Base-by-base conservation (phyloP, 2,888 invertebrate genomes). In the Pilophorus perplexus region DNA sequence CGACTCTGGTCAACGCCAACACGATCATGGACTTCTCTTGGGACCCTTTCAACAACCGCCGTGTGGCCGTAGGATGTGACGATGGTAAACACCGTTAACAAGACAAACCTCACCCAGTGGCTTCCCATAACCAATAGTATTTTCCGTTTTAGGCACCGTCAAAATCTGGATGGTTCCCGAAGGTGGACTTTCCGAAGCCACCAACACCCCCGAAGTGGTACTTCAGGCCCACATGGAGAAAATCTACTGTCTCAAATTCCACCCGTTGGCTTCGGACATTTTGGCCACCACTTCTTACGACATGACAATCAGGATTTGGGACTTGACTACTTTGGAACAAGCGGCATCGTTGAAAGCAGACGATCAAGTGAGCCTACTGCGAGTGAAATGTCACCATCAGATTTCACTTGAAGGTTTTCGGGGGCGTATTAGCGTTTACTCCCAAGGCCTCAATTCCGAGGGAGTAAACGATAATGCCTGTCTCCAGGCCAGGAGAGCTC, bases 21-120 rank as follows among this genome's bases (percentile, higher is more conserved):
- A 88, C 87, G 73, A 86, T 94, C 37, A 89, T 90, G 83, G 97
- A 97, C 79, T 93, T 96, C 79, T 85, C 87, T 66, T 97, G 93
- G 90, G 94, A 96, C 81, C 96, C 96, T 1, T 95, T 95, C 78
- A 83, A 92, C 77, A 82, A 85, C 71, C 81, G 82, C 59, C 81
- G 89, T 59, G 81, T 97, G 68, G 87, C 91, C 42, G 92, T 93
- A 42, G 85, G 85, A 81, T 93, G 93, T 74, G 96, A 95, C 74
- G 93, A 93, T 77, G 95, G 94, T 62, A 28, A 60, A 28, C 14
- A 5, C 16, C 42, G n/a, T 5, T 5, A 42, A 42, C 42, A 10
- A 12, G 33, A n/a, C n/a, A n/a, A n/a, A n/a, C n/a, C n/a, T n/a
- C n/a, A n/a, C n/a, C n/a, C n/a, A n/a, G n/a, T 33, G 33, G 12